Evolutionary conservation across 2,888 invertebrate species (phyloP), one percentile per base, ranked within the genome.

Genomic region (Yponomeuta evonymella): DNA sequence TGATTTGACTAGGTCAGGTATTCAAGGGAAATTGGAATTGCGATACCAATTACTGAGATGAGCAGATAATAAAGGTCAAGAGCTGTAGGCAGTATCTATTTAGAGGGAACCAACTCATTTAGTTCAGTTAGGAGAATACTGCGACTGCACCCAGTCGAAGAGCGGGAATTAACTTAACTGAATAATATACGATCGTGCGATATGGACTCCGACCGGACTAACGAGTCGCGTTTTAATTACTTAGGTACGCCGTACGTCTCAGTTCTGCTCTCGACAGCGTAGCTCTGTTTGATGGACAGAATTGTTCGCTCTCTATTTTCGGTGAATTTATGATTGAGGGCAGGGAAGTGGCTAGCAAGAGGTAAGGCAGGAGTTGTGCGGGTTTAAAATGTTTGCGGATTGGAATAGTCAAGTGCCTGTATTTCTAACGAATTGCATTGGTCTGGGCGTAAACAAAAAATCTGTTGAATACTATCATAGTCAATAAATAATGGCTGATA

Each of bases 181-280:
- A 67, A 29, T 43, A 43, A 43, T n/a, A 33, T 36, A 67, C 67
- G 33, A 15, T 33, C 33, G 67, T 68, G 68, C 48, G 68, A 23
- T 51, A 51, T 68, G 29, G n/a, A 67, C 51, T n/a, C 9, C 11
- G 15, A 36, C 43, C 67, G 73, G 73, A 71, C 78, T 81, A 80
- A 82, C 77, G 80, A 82, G 79, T 76, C 74, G 74, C 74, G 69
- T 77, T 80, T 78, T 80, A 81, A 82, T 82, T 80, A 78, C 79
- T 78, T 73, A 43, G 43, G 43, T 43, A 43, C 43, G 43, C 43
- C 9, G 43, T 58, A 76, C 75, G 77, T 76, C 75, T 74, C 73
- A 12, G 65, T 5, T 29, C 33, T 65, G 29, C 10, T 8, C 29
- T 12, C 65, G 30, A 30, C 65, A 29, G 30, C 29, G 12, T 33